Base-by-base conservation (phyloP, 2,888 invertebrate species). In the Chaetoderma sp. region DNA sequence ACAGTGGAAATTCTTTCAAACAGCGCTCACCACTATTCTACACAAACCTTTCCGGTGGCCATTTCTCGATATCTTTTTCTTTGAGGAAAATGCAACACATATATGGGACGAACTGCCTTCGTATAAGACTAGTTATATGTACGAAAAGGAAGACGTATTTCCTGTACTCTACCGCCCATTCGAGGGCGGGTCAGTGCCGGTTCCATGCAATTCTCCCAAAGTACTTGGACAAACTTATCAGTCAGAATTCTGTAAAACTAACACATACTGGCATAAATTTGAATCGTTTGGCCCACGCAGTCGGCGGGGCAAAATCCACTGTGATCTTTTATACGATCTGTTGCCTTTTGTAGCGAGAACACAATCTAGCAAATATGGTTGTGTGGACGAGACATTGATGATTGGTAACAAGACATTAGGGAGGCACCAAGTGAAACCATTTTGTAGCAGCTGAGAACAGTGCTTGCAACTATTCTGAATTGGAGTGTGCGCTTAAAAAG, bases 61-160 rank as follows among this genome's bases (percentile, higher is more conserved):
- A 27, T 79, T 73, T 60, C 64, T 80, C 23, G 80, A 80, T 63
- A 75, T 80, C 18, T 79, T 78, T 63, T 78, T 80, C 67, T 79
- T 71, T 62, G 50, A 27, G 2, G 74, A 72, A 55, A 78, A 80
- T 57, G 59, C 42, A 6, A 79, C 76, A 3, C 78, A 80, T 63
- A 63, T 80, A 16, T 72, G 62, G 60, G 76, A 71, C 47, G 67
- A 66, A 45, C 36, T 42, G 13, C 54, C 23, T 3, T 54, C 47
- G 10, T 70, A 66, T 45, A 60, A 36, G 28, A 27, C 56, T 2
- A 28, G 49, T 13, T 71, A 67, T 52, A 49, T 45, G 28, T 71
- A 58, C 33, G 58, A 44, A 1, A 68, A 67, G 30, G 28, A 47
- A 16, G 58, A 65, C 23, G 62, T 73, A 0, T 73, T 70, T 27